Evolutionary conservation across 23 tunicate species (phyloP), one percentile per base, ranked within the genome.

Genomic region (Trididemnum miniatum): DNA sequence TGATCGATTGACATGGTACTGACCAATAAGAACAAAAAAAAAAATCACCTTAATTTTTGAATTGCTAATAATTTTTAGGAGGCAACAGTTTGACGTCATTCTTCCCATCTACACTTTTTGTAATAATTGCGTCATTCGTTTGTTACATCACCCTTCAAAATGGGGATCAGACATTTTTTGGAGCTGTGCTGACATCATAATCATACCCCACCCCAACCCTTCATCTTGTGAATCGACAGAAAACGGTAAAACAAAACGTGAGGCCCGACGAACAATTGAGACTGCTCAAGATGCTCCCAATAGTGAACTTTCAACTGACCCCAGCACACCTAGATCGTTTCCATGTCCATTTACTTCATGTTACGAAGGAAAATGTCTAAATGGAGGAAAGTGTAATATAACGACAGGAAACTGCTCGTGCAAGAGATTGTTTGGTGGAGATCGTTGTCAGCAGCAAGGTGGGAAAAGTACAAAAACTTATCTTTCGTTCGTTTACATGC

Each of bases 341-440:
- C 69, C 86, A 51, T 34, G 71, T 18, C 79, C 29, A 31, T 71
- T 28, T 20, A 44, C 20, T 23, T 37, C 54, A 0, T 90, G 96
- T 35, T 90, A 80, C 59, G 79, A 31, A 22, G 96, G 89, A 33
- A 80, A 85, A 75, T 90, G 96, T 36, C 72, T 90, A 36, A 90
- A 90, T 71, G 88, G 88, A 5, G 96, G 96, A 34, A 85, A 65
- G 1, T 90, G 96, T 66, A 67, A 85, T 27, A n/a, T 51, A 32
- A 22, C 9, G 34, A 84, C 81, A 1, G 95, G 95, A 25, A 27
- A 27, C 20, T 90, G 96, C 79, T 62, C 31, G 22, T 90, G 96
- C 77, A 0, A 60, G 20, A 90, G 75, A 34, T 54, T 88, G 26
- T 85, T 69, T 40, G 29, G 82, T 35, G 96, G 96, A 12, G 83